phyloP scores from a whole-genome alignment of 2,113 vertebrate species.

The Proterorhinus semilunaris region DNA sequence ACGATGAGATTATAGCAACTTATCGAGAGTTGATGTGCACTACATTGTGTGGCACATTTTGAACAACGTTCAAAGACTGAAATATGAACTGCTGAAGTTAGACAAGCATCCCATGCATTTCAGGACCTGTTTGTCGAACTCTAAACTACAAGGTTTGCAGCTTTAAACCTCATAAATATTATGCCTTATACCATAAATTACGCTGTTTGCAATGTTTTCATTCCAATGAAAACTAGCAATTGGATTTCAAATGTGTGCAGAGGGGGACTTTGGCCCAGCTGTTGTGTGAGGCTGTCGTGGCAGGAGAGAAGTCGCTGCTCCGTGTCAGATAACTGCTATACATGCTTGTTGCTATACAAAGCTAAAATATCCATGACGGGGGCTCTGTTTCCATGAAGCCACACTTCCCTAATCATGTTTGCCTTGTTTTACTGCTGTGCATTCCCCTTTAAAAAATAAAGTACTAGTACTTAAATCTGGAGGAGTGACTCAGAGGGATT shows the following conservation, averaged over 20 bases:
- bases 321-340: constrained; percentile 66
- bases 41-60: too few relatives aligned
- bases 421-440: constrained; percentile 39
- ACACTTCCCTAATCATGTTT: constrained; percentile 45
- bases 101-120: too few relatives aligned
- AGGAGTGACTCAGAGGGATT: constrained; percentile 31
- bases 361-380: constrained; percentile 63
- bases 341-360: constrained; percentile 40
- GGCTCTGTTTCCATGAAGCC: constrained; percentile 65
- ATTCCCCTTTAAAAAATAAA: constrained; percentile 40
- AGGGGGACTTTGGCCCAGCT: constrained; percentile 44
- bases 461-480: constrained; percentile 33
- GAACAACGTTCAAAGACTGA: too few relatives aligned
- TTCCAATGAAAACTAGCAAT: too few relatives aligned
- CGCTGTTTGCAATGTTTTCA: too few relatives aligned
- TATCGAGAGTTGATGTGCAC: too few relatives aligned
- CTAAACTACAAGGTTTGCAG: too few relatives aligned
- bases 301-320: constrained; percentile 49
- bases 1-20: too few relatives aligned
- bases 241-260: not conserved
- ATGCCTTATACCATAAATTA: too few relatives aligned
- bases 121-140: too few relatives aligned
- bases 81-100: too few relatives aligned
- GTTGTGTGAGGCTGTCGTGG: constrained; percentile 20
- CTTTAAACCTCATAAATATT: too few relatives aligned